Evolutionary conservation across 2,888 invertebrate genomes (phyloP).

Genomic region (Tricholauxania praeusta): DNA sequence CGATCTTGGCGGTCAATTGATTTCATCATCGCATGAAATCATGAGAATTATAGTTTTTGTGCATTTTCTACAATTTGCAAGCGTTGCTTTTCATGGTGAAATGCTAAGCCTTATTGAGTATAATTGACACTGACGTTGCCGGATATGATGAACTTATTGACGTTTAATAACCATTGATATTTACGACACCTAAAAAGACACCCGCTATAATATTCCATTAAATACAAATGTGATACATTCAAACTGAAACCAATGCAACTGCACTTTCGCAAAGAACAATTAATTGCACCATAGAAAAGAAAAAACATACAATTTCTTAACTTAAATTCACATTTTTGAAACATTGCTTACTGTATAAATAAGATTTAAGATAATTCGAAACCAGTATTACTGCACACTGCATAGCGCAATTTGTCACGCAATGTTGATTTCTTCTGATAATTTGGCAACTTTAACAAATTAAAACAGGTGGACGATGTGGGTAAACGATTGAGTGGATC

Average conservation of each 20-base stretch:
- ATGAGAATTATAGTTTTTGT: too few relatives aligned
- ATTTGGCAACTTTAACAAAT: conserved; percentile 96
- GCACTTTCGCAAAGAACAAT: not conserved
- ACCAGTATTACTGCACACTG: conserved; percentile 97
- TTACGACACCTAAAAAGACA: too few relatives aligned
- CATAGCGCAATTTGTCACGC: conserved; percentile 95
- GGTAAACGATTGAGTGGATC: conserved; percentile 95
- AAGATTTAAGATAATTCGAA: conserved; percentile 92
- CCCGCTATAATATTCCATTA: too few relatives aligned
- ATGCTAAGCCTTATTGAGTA: too few relatives aligned
- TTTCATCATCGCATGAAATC: too few relatives aligned
- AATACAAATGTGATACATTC: not conserved
- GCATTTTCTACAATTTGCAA: too few relatives aligned
- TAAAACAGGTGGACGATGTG: conserved; percentile 99
- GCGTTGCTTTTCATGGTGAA: too few relatives aligned
- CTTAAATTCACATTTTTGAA: not conserved
- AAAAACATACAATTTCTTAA: not conserved
- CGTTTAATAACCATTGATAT: too few relatives aligned
- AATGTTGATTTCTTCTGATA: conserved; percentile 96
- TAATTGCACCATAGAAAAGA: conserved; percentile 3
- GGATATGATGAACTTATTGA: too few relatives aligned
- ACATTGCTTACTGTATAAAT: not conserved
- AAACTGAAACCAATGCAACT: not conserved
- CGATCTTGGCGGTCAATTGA: too few relatives aligned
- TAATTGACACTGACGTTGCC: too few relatives aligned